A percentile compares a stretch with the other conserved stretches of the same genome.
Conservation (phyloP, 2,888 invertebrate species). For the Malachius bipustulatus region DNA sequence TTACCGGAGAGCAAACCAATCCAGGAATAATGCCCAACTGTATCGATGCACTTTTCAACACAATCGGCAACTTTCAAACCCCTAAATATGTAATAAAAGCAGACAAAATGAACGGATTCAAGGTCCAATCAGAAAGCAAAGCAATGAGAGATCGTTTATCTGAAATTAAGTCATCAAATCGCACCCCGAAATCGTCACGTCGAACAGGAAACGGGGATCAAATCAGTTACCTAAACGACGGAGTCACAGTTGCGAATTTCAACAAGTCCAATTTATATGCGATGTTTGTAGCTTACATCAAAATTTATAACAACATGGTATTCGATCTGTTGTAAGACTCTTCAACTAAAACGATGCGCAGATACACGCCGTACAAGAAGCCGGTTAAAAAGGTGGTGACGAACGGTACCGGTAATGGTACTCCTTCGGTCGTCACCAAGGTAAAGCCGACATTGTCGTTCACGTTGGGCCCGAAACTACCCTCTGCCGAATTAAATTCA, state of each 20-base stretch:
- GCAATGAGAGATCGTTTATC: slow-evolving; percentile 56
- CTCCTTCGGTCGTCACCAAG: slow-evolving; percentile 17
- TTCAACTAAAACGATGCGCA: slow-evolving; percentile 48
- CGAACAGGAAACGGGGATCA: slow-evolving; percentile 20
- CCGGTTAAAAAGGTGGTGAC: slow-evolving; percentile 20
- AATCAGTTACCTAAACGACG: slow-evolving; percentile 29
- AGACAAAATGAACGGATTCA: slow-evolving; percentile 89
- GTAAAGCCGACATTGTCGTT: slow-evolving; percentile 15
- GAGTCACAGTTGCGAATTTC: slow-evolving; percentile 37
- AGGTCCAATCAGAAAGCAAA: slow-evolving; percentile 78
- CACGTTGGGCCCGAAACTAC: slow-evolving; percentile 23
- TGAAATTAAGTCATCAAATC: slow-evolving; percentile 21
- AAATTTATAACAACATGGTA: slow-evolving; percentile 94
- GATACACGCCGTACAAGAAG: slow-evolving; percentile 31
- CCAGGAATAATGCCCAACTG: slow-evolving; percentile 82
- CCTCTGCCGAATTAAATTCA: slow-evolving; percentile 37
- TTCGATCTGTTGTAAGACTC: slow-evolving; percentile 90
- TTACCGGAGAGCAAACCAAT: slow-evolving; percentile 65
- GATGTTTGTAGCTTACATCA: slow-evolving; percentile 89
- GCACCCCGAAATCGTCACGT: slow-evolving; percentile 12
- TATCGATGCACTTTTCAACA: slow-evolving; percentile 87
- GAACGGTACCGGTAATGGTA: too few species aligned
- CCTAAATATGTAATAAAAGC: slow-evolving; percentile 87
- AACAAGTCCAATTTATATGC: slow-evolving; percentile 64
- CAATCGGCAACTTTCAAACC: slow-evolving; percentile 70